These are phyloP conservation scores for Thalassaphorura encarpata DNA, from an alignment of 1,140 invertebrate genomes.

Conservation along the genomic window DNA sequence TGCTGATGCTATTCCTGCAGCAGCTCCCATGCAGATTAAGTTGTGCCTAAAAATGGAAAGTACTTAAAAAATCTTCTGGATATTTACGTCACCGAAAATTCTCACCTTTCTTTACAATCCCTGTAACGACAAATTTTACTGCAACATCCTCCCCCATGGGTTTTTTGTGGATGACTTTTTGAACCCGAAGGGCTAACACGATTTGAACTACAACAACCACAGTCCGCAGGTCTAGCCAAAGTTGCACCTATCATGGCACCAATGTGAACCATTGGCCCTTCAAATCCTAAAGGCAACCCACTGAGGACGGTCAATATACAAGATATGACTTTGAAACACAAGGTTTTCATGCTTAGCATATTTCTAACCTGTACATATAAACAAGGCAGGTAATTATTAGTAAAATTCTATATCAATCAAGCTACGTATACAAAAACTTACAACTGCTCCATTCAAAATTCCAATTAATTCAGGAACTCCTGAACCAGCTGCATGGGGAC, in stretches of 20 bases:
- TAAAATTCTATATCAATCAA: neutral
- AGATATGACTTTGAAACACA: constrained; percentile 41
- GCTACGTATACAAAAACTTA: constrained; percentile 34
- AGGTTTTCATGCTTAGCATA: constrained; percentile 38
- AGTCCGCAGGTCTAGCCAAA: constrained; percentile 8
- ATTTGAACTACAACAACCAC: neutral
- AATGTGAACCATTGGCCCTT: constrained; percentile 39
- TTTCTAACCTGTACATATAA: constrained; percentile 23
- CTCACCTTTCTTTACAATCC: constrained; percentile 39
- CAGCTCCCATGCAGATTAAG: constrained; percentile 33
- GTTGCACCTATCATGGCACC: constrained; percentile 19
- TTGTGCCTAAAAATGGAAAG: constrained; percentile 36
- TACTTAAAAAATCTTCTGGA: neutral
- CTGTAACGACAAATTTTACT: constrained; percentile 36
- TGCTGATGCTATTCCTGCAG: constrained; percentile 32
- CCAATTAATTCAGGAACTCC: constrained; percentile 42
- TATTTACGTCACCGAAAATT: neutral
- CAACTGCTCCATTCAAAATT: constrained; percentile 41
- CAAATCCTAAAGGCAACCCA: constrained; percentile 42
- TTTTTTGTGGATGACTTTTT: too few species aligned
- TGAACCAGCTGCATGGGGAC: constrained; percentile 41
- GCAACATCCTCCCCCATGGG: neutral
- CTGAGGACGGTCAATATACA: constrained; percentile 39
- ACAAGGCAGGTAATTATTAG: neutral
- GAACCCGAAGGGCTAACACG: neutral